Conservation (phyloP, 2,797 vertebrate species). For the Alectoris magna region DNA sequence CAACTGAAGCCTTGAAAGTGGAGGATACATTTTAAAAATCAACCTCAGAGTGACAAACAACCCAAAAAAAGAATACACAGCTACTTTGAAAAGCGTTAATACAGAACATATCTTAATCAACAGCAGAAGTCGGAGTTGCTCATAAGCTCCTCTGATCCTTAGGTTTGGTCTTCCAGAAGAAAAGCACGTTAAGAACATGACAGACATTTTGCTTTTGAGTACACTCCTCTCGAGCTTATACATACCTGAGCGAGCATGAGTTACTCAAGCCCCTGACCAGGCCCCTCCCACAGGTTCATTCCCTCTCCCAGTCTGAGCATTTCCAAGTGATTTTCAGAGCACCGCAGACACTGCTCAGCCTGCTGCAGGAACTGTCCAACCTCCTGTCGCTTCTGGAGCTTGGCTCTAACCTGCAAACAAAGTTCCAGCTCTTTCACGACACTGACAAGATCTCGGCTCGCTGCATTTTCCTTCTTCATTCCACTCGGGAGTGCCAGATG, state of each 20-base stretch:
- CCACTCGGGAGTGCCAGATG: background rate
- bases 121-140: background rate
- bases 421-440: background rate
- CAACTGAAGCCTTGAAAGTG: background rate
- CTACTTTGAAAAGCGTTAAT: background rate
- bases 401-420: background rate
- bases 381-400: background rate
- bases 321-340: background rate
- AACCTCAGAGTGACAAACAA: background rate
- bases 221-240: background rate
- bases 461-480: background rate
- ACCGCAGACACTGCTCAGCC: background rate
- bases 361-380: background rate
- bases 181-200: background rate
- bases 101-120: background rate
- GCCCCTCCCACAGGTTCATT: background rate
- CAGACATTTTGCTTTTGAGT: background rate
- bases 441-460: background rate
- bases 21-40: background rate
- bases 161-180: background rate
- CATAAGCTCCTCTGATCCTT: background rate
- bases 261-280: background rate
- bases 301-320: background rate
- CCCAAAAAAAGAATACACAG: background rate
- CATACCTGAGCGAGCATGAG: background rate